phyloP scores from a whole-genome alignment of 2,113 vertebrate species.

The Pollimyrus isidori region DNA sequence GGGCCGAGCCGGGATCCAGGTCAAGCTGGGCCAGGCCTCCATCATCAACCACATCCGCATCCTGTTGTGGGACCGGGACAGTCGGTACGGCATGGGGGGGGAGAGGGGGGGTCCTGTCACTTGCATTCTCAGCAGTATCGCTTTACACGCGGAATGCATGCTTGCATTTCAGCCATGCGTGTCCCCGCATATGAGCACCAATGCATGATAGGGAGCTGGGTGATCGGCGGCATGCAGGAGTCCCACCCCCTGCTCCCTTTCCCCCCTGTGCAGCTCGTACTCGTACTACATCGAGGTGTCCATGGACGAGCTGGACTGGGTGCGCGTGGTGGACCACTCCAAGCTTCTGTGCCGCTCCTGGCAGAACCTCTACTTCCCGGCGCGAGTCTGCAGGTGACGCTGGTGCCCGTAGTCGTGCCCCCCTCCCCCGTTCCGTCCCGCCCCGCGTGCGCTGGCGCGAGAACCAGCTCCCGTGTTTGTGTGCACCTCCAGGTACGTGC shows the following conservation, averaged over 20 bases:
- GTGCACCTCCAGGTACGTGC: conserved; percentile 74
- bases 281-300: conserved; percentile 98
- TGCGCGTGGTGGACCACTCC: conserved; percentile 88
- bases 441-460: neutral
- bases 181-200: neutral
- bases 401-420: neutral
- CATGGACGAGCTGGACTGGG: conserved; percentile 98
- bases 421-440: no score
- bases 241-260: neutral
- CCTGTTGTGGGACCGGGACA: conserved; percentile 92
- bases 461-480: neutral
- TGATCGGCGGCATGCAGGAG: neutral
- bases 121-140: no score
- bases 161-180: neutral
- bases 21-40: conserved; percentile 86
- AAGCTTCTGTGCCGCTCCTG: conserved; percentile 92
- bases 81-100: conserved; percentile 57
- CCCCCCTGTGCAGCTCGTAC: conserved; percentile 71
- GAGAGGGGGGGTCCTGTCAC: no score
- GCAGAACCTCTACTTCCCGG: conserved; percentile 91
- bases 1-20: conserved; percentile 83
- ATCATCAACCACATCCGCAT: conserved; percentile 95
- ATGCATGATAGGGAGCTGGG: neutral
- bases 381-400: conserved; percentile 83
- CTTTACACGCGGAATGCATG: neutral